phyloP scores from a whole-genome alignment of 2,888 invertebrate species.

The Galerucella nymphaeae region DNA sequence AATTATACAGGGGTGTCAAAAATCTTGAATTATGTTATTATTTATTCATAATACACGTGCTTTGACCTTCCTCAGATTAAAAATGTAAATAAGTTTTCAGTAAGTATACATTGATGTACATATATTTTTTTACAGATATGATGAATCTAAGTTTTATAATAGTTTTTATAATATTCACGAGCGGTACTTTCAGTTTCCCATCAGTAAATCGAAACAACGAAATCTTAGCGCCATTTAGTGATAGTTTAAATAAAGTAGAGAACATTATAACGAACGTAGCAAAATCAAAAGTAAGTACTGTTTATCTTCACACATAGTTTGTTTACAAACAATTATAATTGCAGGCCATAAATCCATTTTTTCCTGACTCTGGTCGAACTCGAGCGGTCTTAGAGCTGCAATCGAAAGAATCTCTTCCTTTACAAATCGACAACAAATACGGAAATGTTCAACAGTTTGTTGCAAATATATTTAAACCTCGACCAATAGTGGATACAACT shows the following conservation, averaged over 20 bases:
- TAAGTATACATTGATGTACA: neutral
- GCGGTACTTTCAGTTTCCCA: neutral
- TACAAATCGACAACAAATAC: conserved; percentile 59
- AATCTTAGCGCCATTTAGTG: conserved; percentile 37
- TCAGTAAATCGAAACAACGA: conserved; percentile 16
- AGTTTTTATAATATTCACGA: neutral
- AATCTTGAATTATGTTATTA: too few species aligned
- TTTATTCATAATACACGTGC: too few species aligned
- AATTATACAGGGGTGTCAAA: too few species aligned
- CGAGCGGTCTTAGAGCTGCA: conserved; percentile 55
- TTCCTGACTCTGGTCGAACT: conserved; percentile 59
- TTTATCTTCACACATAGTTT: neutral
- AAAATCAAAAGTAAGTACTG: conserved; percentile 38
- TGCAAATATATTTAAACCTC: conserved; percentile 65
- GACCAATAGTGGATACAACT: conserved; percentile 81
- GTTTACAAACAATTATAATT: neutral
- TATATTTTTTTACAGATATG: neutral
- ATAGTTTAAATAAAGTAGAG: conserved; percentile 28
- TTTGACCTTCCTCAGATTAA: too few species aligned
- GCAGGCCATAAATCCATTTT: conserved; percentile 43
- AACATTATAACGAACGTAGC: conserved; percentile 28
- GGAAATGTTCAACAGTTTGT: conserved; percentile 57
- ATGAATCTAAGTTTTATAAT: neutral
- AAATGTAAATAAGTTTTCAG: too few species aligned
- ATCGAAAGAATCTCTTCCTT: conserved; percentile 53